Conservation (phyloP, 2,797 vertebrate species). For the Cyclopterus lumpus region DNA sequence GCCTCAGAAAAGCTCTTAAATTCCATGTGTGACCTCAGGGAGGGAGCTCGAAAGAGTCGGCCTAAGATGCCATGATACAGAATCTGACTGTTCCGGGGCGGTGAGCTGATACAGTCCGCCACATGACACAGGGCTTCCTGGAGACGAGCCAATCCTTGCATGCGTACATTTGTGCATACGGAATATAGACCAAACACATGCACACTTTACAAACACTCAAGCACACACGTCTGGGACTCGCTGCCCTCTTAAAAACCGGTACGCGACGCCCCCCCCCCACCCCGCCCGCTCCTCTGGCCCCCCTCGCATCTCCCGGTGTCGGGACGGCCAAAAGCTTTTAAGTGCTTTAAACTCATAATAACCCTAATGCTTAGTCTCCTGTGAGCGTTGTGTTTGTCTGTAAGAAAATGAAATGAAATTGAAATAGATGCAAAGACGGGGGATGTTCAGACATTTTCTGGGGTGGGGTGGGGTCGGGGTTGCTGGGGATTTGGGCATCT, state of each 20-base stretch:
- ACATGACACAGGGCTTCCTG: conserved; percentile 50
- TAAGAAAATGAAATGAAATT: conserved; percentile 66
- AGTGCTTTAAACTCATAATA: conserved; percentile 79
- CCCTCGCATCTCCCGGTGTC: conserved; percentile 59
- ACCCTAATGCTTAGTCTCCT: conserved; percentile 66
- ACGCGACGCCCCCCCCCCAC: conserved; percentile 56
- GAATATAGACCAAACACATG: conserved; percentile 23
- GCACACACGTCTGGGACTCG: conserved; percentile 63
- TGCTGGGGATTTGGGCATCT: conserved; percentile 59
- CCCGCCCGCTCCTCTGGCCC: conserved; percentile 71
- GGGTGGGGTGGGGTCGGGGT: neutral
- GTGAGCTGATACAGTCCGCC: conserved; percentile 69
- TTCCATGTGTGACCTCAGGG: conserved; percentile 77
- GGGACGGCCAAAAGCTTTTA: conserved; percentile 77
- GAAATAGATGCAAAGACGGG: conserved; percentile 69
- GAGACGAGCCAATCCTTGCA: conserved; percentile 44
- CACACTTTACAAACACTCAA: conserved; percentile 54
- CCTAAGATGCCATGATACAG: conserved; percentile 72
- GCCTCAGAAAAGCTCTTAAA: conserved; percentile 82
- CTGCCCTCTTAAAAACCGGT: conserved; percentile 57
- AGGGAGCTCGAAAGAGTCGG: conserved; percentile 70
- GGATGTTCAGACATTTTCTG: conserved; percentile 48
- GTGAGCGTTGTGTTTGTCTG: conserved; percentile 61
- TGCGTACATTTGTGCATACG: conserved; percentile 39
- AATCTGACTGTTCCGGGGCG: conserved; percentile 66